Base-by-base conservation (phyloP, 2,113 vertebrate genomes). In the Podarcis raffonei region DNA sequence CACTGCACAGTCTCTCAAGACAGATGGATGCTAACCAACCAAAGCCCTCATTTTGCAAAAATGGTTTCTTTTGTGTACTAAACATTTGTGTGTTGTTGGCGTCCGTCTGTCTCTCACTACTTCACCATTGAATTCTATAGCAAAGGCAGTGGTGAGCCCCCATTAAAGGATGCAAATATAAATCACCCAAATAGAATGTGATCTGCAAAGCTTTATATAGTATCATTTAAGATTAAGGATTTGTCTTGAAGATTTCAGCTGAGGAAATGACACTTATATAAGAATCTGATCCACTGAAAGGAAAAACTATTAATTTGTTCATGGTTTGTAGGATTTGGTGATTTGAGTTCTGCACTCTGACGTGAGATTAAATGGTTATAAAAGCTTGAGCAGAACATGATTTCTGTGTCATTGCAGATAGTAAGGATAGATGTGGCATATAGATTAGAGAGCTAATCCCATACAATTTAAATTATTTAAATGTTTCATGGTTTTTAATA, bases 241-340 rank as follows among this genome's bases (percentile, higher is more conserved):
- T 85, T 74, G 5, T 59, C 83, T 85, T 85, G 23, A 8, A 35
- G 48, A 85, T 75, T 85, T 85, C 22, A 35, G 71, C 42, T 59
- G 39, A 85, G 48, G 83, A 75, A 62, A 74, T 85, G 37, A 75
- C 71, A 75, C 71, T 85, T 85, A 75, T 22, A 27, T 69, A 75
- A 85, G 83, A 37, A 85, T 13, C 83, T 37, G 32, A n/a, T 18
- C 23, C 35, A 59, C 48, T 53, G 69, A 35, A 82, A 82, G 32
- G 13, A 27, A 85, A 85, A 85, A 85, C 71, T 75, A 75, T 85
- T 85, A 74, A n/a, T 74, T 75, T 62, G 71, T 42, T 62, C 6
- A 62, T 59, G 83, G 22, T 85, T 75, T 59, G 23, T 37, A 85
- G 53, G 53, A 75, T 85, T 75, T 84, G 66, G 53, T 22, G 30